phyloP scores from a whole-genome alignment of 2,888 invertebrate species.

The Acleris laterana region DNA sequence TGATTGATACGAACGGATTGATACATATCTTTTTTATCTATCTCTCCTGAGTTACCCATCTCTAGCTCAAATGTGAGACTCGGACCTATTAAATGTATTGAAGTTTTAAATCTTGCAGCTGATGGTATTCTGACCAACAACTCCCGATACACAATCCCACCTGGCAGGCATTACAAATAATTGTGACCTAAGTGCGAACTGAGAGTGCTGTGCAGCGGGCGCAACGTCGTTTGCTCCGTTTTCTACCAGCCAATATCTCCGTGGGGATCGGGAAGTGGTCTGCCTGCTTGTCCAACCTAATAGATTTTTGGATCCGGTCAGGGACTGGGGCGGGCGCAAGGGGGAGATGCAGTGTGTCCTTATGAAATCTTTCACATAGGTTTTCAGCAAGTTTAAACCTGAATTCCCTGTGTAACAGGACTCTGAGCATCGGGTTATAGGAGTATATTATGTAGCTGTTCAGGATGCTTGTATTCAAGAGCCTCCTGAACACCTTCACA shows the following conservation, averaged over 20 bases:
- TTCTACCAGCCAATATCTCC: neutral
- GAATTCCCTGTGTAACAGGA: too few species aligned
- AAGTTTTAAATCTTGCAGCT: neutral
- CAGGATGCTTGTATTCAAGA: conserved; percentile 33
- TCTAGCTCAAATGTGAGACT: too few species aligned
- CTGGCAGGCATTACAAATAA: too few species aligned
- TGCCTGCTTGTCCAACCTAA: neutral
- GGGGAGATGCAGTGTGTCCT: too few species aligned
- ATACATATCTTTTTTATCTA: too few species aligned
- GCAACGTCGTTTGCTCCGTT: neutral
- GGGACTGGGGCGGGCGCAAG: neutral
- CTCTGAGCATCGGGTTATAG: neutral
- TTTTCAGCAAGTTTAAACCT: too few species aligned
- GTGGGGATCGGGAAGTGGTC: neutral
- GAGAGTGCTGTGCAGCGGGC: neutral
- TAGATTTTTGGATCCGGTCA: neutral
- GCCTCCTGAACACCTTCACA: conserved; percentile 28
- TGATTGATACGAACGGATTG: too few species aligned
- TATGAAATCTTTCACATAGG: too few species aligned
- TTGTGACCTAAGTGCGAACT: neutral
- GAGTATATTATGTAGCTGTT: conserved; percentile 20
- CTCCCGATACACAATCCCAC: neutral
- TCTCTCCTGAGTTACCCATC: too few species aligned
- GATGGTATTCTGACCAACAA: neutral
- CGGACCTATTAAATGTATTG: neutral